Evolutionary conservation across 1,140 invertebrate species (phyloP), one percentile per base, ranked within the genome.

Genomic region (Capitella teleta): DNA sequence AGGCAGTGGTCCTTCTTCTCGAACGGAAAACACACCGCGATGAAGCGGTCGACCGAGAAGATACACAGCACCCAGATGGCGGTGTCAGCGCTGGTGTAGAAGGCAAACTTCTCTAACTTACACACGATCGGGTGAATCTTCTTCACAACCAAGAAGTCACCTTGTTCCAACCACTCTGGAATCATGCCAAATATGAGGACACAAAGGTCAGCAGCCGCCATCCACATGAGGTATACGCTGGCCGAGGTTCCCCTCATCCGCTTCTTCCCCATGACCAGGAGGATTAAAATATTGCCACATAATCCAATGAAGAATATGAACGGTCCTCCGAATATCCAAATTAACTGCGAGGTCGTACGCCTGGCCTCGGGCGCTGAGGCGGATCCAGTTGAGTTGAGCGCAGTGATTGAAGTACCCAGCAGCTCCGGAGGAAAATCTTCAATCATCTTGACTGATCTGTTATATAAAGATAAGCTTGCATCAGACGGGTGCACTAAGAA

Each of bases 21-120:
- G n/a, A 59, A 36, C 28, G 58, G 58, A 28, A 53, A 42, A 26
- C 49, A 50, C 4, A 59, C 58, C 41, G 56, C 58, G 16, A 57
- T 56, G 25, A 50, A 56, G 10, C 58, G 32, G 37, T 59, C 58
- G 18, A 59, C 37, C 0, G 58, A 56, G 41, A 59, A 56, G 12
- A 51, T 38, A 3, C 57, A 51, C 8, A 55, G 48, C 4, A 56
- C 48, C 58, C 58, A 59, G 16, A 57, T 54, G 38, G 53, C 41
- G 30, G 51, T 53, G 28, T 56, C 50, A 19, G 28, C 45, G 42
- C 44, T 36, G 5, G 52, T 48, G 40, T 49, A 55, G 24, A 52
- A 51, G 10, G 47, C 10, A 16, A 57, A 55, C 45, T 49, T 52
- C 37, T 52, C 53, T 14, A 55, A 23, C 40, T 59, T 59, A 47